These are phyloP conservation scores for Elysia chlorotica DNA, from an alignment of 1,140 invertebrate genomes.

Conservation along the genomic window DNA sequence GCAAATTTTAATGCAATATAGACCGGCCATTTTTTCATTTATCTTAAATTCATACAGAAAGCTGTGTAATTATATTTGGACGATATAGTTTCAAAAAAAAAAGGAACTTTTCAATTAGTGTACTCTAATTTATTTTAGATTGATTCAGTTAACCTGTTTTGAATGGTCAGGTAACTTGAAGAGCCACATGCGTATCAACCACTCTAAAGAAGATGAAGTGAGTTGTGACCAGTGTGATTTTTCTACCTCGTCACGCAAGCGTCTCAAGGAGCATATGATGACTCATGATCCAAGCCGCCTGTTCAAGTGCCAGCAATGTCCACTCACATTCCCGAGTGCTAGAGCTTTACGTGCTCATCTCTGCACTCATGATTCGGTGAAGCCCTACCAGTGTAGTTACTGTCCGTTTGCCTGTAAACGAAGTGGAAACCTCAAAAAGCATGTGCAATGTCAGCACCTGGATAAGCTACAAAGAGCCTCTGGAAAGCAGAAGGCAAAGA, in stretches of 20 bases:
- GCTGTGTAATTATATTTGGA: no score
- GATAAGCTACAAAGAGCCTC: constrained; percentile 24
- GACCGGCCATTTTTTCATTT: no score
- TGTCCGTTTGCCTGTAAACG: constrained; percentile 57
- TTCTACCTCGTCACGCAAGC: constrained; percentile 40
- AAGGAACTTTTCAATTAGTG: no score
- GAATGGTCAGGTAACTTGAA: constrained; percentile 53
- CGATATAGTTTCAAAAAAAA: no score
- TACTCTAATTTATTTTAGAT: no score
- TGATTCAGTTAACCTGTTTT: no score
- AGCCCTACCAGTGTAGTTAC: constrained; percentile 55
- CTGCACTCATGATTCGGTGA: constrained; percentile 63
- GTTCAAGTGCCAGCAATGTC: constrained; percentile 36
- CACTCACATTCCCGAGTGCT: constrained; percentile 38
- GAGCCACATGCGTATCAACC: constrained; percentile 45
- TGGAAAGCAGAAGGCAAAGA: no score
- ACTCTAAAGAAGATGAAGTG: constrained; percentile 42
- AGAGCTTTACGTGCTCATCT: constrained; percentile 54
- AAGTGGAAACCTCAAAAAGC: constrained; percentile 44
- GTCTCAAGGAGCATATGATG: constrained; percentile 42
- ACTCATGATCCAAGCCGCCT: constrained; percentile 33
- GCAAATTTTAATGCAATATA: neutral
- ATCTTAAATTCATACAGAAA: no score
- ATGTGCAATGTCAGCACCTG: constrained; percentile 44
- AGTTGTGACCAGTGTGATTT: constrained; percentile 42